Percentiles rank a stretch among this genome's conserved stretches.
These are phyloP conservation scores for Vanessa cardui DNA, from an alignment of 2,888 invertebrate genomes.

Conservation along the genomic window DNA sequence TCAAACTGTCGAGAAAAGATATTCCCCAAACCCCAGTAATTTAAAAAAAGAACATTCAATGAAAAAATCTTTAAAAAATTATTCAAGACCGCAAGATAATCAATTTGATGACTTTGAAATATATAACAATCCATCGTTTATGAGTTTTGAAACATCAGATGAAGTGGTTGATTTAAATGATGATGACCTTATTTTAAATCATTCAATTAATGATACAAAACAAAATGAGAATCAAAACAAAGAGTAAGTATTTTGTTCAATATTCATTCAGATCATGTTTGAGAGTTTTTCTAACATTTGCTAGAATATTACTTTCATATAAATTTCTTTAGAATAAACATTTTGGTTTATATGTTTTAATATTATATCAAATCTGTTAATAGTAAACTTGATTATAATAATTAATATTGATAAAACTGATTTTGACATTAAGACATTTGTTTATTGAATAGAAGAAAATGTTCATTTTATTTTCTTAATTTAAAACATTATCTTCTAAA, in stretches of 20 bases:
- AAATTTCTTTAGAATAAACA: no score
- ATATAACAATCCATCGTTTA: constrained; percentile 23
- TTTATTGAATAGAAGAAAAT: no score
- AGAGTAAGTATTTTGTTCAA: constrained; percentile 19
- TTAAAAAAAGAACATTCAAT: not conserved
- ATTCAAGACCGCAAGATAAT: not conserved
- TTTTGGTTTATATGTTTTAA: no score
- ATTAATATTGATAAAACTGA: no score
- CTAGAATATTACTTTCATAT: no score
- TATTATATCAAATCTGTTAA: no score
- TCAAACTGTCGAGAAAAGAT: no score
- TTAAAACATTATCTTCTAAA: not conserved
- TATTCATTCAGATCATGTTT: not conserved
- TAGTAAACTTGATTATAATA: no score
- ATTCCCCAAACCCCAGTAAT: no score
- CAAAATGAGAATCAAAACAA: constrained; percentile 2
- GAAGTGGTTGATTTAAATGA: constrained; percentile 26
- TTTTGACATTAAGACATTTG: no score
- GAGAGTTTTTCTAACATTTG: not conserved
- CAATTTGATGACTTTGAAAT: constrained; percentile 25
- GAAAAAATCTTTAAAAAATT: not conserved
- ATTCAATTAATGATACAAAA: not conserved
- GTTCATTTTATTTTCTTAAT: no score
- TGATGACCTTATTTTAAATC: constrained; percentile 17
- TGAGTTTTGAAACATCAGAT: constrained; percentile 22